Conservation (phyloP, 2,113 vertebrate genomes). For the Erinaceus europaeus region DNA sequence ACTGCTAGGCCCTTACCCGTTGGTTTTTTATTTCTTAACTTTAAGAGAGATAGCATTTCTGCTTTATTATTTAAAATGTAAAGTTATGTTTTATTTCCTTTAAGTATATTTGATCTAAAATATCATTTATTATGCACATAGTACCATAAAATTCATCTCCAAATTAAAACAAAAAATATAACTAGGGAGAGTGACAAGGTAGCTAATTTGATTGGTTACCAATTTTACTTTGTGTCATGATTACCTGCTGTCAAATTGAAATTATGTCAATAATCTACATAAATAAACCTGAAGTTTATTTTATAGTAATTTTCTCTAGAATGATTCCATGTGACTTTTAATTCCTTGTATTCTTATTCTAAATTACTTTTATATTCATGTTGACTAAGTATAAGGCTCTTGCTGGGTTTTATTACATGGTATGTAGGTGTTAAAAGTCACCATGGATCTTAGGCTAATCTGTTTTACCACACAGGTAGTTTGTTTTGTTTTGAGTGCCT, state of each 20-base stretch:
- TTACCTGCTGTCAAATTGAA: conserved; percentile 1
- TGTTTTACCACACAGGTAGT: not conserved
- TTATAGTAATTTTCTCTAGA: conserved; percentile 3
- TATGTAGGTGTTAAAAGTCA: not conserved
- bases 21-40: no score
- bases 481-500: not conserved
- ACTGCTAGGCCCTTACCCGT: no score
- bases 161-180: no score
- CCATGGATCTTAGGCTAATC: not conserved
- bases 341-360: not conserved
- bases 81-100: no score
- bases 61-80: no score
- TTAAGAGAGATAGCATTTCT: no score
- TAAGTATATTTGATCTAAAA: no score
- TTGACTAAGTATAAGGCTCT: not conserved
- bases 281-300: not conserved
- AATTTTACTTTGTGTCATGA: not conserved
- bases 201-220: not conserved
- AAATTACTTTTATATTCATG: not conserved
- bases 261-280: not conserved
- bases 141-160: no score
- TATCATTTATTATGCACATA: no score
- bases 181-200: not conserved
- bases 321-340: not conserved
- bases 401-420: not conserved